A percentile compares a stretch with the other conserved stretches of the same genome.
Evolutionary conservation across 2,113 vertebrate genomes (phyloP).

Genomic region (Delphinapterus leucas): DNA sequence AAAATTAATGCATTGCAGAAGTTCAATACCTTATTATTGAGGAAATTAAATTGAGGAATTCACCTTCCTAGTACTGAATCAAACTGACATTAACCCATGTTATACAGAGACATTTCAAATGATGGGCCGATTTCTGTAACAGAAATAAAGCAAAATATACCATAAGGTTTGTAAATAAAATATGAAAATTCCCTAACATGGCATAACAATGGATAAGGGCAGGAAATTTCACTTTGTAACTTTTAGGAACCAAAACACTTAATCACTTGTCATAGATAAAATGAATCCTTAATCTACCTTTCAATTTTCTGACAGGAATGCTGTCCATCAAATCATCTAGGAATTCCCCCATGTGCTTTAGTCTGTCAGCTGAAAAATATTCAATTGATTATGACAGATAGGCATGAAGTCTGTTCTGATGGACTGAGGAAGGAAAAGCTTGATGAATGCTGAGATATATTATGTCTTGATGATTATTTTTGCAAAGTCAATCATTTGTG

Average conservation of each 20-base stretch:
- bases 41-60: not conserved
- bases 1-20: not conserved
- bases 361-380: conserved; percentile 50
- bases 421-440: not conserved
- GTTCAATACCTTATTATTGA: not conserved
- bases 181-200: not conserved
- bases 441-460: conserved; percentile 30
- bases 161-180: not conserved
- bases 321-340: not conserved
- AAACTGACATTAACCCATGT: not conserved
- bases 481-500: conserved; percentile 30
- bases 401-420: conserved; percentile 52
- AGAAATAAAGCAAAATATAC: not conserved
- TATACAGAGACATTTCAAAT: not conserved
- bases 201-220: not conserved
- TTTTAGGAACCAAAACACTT: not conserved
- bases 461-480: conserved; percentile 51
- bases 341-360: conserved; percentile 53
- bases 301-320: conserved; percentile 33
- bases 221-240: not conserved
- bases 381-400: conserved; percentile 57
- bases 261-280: not conserved
- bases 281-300: conserved; percentile 23
- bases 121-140: not conserved
- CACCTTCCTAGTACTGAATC: not conserved